phyloP scores from a whole-genome alignment of 2,888 invertebrate species.

The Dolomedes plantarius region DNA sequence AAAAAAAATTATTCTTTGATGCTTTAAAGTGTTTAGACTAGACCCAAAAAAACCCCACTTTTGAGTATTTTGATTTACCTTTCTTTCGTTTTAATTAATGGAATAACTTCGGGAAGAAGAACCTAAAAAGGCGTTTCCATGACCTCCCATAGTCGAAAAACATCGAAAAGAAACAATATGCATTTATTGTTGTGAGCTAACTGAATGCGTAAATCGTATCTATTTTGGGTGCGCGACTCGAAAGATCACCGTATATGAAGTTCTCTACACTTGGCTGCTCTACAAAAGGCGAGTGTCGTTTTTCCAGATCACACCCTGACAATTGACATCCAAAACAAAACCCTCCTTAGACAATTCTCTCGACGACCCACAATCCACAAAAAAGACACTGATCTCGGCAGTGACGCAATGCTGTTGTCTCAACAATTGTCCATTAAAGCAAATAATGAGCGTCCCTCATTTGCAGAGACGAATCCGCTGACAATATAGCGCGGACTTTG shows the following conservation, averaged over 20 bases:
- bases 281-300: constrained; percentile 3
- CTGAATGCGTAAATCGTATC: not conserved
- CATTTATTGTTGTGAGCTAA: too few species aligned
- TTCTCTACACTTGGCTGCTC: not conserved
- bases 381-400: constrained; percentile 9
- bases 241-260: not conserved
- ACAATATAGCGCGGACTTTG: constrained; percentile 8
- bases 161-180: too few species aligned
- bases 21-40: too few species aligned
- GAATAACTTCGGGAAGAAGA: too few species aligned
- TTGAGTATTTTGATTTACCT: too few species aligned
- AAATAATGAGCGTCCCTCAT: constrained; percentile 2
- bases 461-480: constrained; percentile 3
- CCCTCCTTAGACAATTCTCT: not conserved
- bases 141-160: too few species aligned
- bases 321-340: constrained; percentile 11
- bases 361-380: not conserved
- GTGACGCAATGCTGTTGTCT: constrained; percentile 7
- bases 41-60: too few species aligned
- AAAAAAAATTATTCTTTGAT: too few species aligned
- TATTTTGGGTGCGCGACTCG: not conserved
- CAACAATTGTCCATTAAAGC: constrained; percentile 12
- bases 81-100: too few species aligned
- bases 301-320: constrained; percentile 8
- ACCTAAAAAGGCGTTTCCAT: too few species aligned